These are phyloP conservation scores for Uria lomvia DNA, from an alignment of 2,113 vertebrate species.

Conservation along the genomic window DNA sequence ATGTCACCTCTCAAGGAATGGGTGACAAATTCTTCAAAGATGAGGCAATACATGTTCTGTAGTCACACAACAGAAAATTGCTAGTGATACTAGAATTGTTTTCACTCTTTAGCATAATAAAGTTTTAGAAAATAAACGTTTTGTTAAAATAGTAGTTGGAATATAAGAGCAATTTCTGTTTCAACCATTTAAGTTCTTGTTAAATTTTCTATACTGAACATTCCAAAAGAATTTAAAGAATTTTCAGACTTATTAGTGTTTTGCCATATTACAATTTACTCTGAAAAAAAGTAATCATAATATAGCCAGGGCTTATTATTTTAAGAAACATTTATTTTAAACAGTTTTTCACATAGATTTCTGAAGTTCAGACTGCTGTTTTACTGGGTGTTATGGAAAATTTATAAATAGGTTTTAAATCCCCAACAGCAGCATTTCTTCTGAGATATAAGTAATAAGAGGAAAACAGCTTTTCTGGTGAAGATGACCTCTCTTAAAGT, in stretches of 20 bases:
- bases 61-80: background rate
- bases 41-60: background rate
- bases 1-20: background rate
- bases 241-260: background rate
- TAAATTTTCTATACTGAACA: background rate
- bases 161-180: background rate
- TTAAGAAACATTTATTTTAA: background rate
- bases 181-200: background rate
- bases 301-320: background rate
- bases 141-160: background rate
- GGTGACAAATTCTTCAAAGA: background rate
- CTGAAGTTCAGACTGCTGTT: background rate
- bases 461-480: background rate
- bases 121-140: background rate
- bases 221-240: background rate
- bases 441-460: background rate
- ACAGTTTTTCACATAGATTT: background rate
- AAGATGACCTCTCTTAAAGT: constrained; percentile 13
- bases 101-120: background rate
- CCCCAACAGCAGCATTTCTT: background rate
- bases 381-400: background rate
- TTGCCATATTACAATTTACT: background rate
- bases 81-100: background rate
- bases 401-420: constrained; percentile 30
- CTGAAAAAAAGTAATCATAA: background rate